Evolutionary conservation across 2,888 invertebrate genomes (phyloP), one percentile per base, ranked within the genome.

Genomic region (Acrocyrtus sp.): DNA sequence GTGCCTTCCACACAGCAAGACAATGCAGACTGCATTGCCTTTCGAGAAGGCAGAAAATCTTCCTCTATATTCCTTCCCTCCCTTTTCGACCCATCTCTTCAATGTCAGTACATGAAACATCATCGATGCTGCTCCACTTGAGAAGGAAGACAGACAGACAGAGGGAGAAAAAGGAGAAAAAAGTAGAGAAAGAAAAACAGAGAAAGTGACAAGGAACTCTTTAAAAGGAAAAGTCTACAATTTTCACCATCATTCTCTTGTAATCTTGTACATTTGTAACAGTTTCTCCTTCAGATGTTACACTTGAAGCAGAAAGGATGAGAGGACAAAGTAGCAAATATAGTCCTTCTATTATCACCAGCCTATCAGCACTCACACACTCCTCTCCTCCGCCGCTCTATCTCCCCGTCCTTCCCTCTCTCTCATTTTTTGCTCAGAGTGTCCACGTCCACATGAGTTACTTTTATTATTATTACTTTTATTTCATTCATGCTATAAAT

Each of bases 211-310:
- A 34, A 34, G 34, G 34, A 34, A 34, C 34, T 34, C 34, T 34
- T 34, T 34, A 34, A 34, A 34, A 34, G 45, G 51, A 50, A 24
- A 19, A 43, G 34, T 67, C 17, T 41, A n/a, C 53, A 67, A 67
- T 58, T 60, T 66, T 27, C 34, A 34, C 15, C 51, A 66, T 26
- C 34, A 50, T 39, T 66, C 41, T 27, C 29, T 50, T 39, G 34
- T 50, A 57, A 50, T 58, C 57, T 43, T 41, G 21, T 39, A 29
- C 43, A 34, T 65, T 54, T 56, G 60, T 21, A 17, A n/a, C 8
- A 58, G 26, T 21, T 41, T 17, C 43, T 58, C 48, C 29, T 21
- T 48, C 47, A 26, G 27, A 57, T 57, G 39, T 39, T 56, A 15
- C 22, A 57, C 34, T 34, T 34, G 34, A 34, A 12, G 34, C n/a